Percentiles rank a stretch among this genome's conserved stretches.
These are phyloP conservation scores for Chaetodon trifascialis DNA, from an alignment of 2,113 vertebrate species.

Conservation along the genomic window DNA sequence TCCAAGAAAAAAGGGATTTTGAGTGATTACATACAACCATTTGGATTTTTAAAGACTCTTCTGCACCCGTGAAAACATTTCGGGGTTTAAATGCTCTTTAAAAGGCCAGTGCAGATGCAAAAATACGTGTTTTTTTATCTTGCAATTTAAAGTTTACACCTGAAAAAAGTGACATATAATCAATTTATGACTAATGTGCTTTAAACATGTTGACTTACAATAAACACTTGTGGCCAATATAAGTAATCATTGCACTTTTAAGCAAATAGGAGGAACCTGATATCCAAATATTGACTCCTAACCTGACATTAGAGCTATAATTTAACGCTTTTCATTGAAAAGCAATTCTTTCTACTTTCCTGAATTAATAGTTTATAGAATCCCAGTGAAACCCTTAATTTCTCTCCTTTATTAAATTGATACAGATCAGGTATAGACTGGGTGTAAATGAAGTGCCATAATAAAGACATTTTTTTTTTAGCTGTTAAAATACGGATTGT, in stretches of 20 bases:
- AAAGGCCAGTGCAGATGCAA: neutral
- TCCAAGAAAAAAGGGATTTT: slow-evolving; percentile 19
- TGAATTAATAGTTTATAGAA: neutral
- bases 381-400: neutral
- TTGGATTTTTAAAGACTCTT: neutral
- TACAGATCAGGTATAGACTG: neutral
- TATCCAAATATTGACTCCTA: neutral
- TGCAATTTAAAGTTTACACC: neutral
- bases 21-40: neutral
- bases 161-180: too few relatives aligned
- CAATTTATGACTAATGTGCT: too few relatives aligned
- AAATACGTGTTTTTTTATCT: neutral
- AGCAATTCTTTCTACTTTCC: neutral
- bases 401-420: neutral
- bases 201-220: neutral
- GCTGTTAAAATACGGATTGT: neutral
- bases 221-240: neutral
- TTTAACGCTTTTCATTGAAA: neutral
- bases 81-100: neutral
- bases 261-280: neutral
- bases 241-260: neutral
- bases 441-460: neutral
- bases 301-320: neutral
- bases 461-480: neutral
- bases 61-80: neutral